phyloP scores from a whole-genome alignment of 2,797 vertebrate species.

The Xenopus petersii region DNA sequence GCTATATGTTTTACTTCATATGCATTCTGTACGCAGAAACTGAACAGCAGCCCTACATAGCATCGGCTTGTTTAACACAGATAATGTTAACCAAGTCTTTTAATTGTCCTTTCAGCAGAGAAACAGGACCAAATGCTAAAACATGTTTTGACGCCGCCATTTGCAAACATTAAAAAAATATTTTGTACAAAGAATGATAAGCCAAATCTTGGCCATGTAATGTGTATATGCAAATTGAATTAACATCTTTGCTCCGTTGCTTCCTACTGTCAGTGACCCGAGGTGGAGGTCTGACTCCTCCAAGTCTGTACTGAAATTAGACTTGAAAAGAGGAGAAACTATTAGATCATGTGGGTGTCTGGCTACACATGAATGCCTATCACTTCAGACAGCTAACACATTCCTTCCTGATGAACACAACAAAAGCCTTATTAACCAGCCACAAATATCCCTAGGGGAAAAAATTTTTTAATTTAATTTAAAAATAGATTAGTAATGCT shows the following conservation, averaged over 20 bases:
- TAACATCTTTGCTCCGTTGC: conserved; percentile 19
- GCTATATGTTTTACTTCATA: no score
- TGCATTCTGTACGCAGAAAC: no score
- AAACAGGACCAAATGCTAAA: no score
- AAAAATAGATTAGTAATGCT: conserved; percentile 35
- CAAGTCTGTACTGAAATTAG: conserved; percentile 45
- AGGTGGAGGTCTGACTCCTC: conserved; percentile 45
- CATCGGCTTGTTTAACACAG: no score
- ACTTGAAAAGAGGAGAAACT: conserved; percentile 45
- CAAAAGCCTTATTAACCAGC: conserved; percentile 47
- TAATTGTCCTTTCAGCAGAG: no score
- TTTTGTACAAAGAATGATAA: no score
- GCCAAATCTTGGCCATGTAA: conserved; percentile 5
- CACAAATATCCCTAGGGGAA: conserved; percentile 40
- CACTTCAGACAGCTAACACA: conserved; percentile 47
- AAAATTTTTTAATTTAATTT: conserved; percentile 34
- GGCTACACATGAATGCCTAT: conserved; percentile 45
- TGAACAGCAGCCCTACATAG: no score
- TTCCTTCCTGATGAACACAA: conserved; percentile 45
- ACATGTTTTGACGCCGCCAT: no score
- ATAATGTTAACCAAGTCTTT: no score
- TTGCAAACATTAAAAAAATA: no score
- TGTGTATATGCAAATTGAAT: conserved; percentile 18
- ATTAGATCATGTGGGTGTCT: conserved; percentile 49
- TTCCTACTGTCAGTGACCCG: conserved; percentile 35